phyloP scores from a whole-genome alignment of 2,888 invertebrate genomes.

The Actias luna region DNA sequence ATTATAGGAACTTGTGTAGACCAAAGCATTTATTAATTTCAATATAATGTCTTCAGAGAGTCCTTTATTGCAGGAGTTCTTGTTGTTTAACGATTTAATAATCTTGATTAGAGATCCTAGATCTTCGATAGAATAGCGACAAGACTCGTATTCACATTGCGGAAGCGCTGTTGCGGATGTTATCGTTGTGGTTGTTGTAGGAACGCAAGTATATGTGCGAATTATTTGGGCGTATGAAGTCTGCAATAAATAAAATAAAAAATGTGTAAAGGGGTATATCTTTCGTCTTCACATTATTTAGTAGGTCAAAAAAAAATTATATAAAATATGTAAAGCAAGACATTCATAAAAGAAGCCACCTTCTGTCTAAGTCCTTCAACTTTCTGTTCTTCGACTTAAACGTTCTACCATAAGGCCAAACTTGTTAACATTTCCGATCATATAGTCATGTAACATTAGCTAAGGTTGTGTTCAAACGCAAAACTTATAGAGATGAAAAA shows the following conservation, averaged over 20 bases:
- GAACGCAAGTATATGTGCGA: conserved; percentile 1
- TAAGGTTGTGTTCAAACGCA: no score
- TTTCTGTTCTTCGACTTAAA: no score
- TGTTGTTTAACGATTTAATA: conserved; percentile 21
- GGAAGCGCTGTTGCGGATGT: conserved; percentile 1
- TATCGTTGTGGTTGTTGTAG: not conserved
- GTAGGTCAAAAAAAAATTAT: no score
- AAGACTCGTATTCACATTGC: conserved; percentile 8
- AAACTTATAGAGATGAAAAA: no score
- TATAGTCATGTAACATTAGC: no score
- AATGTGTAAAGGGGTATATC: no score
- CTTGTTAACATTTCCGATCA: no score
- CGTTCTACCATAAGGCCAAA: no score
- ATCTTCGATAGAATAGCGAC: conserved; percentile 10
- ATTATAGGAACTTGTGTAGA: not conserved
- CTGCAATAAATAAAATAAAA: conserved; percentile 1
- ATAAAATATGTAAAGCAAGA: no score
- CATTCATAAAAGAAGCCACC: no score
- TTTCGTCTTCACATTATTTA: no score
- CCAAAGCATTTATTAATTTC: conserved; percentile 25
- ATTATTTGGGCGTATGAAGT: not conserved
- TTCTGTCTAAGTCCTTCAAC: no score
- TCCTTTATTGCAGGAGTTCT: conserved; percentile 14
- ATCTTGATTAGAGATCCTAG: conserved; percentile 18
- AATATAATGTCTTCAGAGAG: conserved; percentile 22